Evolutionary conservation across 2,797 vertebrate species (phyloP).

Genomic region (Threskiornis aethiopicus): DNA sequence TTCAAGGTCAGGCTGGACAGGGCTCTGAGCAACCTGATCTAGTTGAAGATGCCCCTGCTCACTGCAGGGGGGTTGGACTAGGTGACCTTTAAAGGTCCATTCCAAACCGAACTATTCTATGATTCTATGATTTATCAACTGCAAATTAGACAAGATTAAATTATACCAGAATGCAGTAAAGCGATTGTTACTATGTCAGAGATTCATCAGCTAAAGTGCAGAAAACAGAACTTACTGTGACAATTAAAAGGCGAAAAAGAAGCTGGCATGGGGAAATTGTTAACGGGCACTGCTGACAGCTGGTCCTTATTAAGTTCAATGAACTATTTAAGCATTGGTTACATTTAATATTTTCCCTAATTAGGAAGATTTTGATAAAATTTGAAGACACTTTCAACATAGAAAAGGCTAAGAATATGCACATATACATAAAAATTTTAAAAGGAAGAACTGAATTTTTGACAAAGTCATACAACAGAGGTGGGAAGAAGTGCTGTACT

Average conservation of each 20-base stretch:
- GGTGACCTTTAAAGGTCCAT: too few relatives aligned
- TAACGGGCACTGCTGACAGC: neutral
- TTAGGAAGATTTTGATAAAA: neutral
- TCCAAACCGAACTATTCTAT: too few relatives aligned
- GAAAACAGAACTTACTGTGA: neutral
- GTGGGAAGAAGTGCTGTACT: neutral
- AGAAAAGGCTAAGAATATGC: neutral
- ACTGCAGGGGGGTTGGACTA: too few relatives aligned
- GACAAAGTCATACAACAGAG: neutral
- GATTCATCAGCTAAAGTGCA: neutral
- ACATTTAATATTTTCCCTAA: neutral
- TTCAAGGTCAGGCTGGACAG: too few relatives aligned
- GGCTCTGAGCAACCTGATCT: too few relatives aligned
- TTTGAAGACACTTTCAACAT: neutral
- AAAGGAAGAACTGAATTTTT: neutral
- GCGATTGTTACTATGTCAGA: neutral
- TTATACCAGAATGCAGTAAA: neutral
- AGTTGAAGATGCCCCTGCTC: too few relatives aligned
- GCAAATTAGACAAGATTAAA: neutral
- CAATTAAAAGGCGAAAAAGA: neutral
- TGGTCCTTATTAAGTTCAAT: neutral
- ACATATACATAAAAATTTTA: neutral
- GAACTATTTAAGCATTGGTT: neutral
- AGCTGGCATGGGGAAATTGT: neutral
- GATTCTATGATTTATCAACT: neutral